Conservation (phyloP, 1,140 invertebrate species). For the Euwallacea fornicatus region DNA sequence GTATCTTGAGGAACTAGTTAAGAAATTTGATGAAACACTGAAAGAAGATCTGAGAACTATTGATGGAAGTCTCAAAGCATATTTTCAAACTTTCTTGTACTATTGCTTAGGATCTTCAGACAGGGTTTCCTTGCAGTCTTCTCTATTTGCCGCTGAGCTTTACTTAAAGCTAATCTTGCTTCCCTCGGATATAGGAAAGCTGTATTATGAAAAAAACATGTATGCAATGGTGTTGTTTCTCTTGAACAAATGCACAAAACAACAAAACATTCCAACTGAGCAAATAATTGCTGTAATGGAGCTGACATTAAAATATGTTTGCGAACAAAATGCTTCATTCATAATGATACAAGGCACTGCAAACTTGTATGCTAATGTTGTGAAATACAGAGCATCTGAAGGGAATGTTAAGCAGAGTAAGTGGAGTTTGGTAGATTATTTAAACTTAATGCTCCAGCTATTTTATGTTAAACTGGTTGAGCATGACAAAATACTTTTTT, state of each 20-base stretch:
- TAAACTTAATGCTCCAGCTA: no score
- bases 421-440: neutral
- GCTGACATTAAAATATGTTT: conserved; percentile 23
- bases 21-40: conserved; percentile 33
- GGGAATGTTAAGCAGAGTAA: conserved; percentile 24
- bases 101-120: conserved; percentile 29
- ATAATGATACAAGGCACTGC: conserved; percentile 15
- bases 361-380: conserved; percentile 30
- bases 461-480: no score
- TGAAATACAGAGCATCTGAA: conserved; percentile 13
- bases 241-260: conserved; percentile 9
- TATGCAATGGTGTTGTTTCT: conserved; percentile 19
- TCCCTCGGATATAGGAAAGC: conserved; percentile 34
- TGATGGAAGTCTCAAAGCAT: conserved; percentile 34
- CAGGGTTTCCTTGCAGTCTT: conserved; percentile 26
- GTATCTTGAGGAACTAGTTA: conserved; percentile 36
- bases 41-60: conserved; percentile 38
- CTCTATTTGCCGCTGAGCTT: conserved; percentile 26
- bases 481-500: no score
- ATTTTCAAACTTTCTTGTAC: conserved; percentile 39
- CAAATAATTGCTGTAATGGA: conserved; percentile 15
- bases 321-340: neutral
- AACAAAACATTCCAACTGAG: conserved; percentile 5
- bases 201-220: conserved; percentile 39
- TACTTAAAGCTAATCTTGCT: conserved; percentile 37